Evolutionary conservation across 2,113 vertebrate species (phyloP), one percentile per base, ranked within the genome.

Genomic region (Amia ocellicauda): DNA sequence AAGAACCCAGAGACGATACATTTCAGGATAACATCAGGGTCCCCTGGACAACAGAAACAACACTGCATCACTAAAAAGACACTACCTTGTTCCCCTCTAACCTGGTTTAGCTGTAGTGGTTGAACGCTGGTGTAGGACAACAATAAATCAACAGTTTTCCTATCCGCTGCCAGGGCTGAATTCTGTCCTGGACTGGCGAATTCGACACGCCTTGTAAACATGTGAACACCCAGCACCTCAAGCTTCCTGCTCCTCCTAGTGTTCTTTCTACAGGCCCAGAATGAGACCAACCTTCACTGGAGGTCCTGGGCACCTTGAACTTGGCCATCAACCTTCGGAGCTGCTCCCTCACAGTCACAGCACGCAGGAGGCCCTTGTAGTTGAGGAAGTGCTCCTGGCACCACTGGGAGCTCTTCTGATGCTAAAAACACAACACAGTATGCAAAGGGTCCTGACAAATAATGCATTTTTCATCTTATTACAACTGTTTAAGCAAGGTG

Each of bases 1-100:
- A 99, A 99, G 81, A 99, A 99, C 24, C 97, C 97, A 2, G 93
- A 89, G 42, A 95, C 94, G 40, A 99, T 98, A 74, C 96, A 99
- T 68, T 85, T 90, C 74, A 98, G 82, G 70, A 99, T 95, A 0
- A 95, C 94, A 70, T 99, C 97, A 5, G 97, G 95, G 75, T 99
- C 97, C 71, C 97, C 97, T 99, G 73, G 31, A 74, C 7, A 69
- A 53, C 24, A 58, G 3, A 63, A 11, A 2, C 2, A 19, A 63
- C 27, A 58, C 26, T n/a, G 58, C 31, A 52, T 23, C 4, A 28
- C 13, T 9, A 17, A 40, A 16, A 41, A 7, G 31, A n/a, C n/a
- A n/a, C n/a, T n/a, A n/a, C n/a, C n/a, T n/a, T n/a, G n/a, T n/a
- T n/a, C n/a, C n/a, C n/a, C n/a, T n/a, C n/a, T n/a, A n/a, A n/a